Conservation (phyloP, 1,140 invertebrate genomes). For the Mycetomoellerius zeteki region DNA sequence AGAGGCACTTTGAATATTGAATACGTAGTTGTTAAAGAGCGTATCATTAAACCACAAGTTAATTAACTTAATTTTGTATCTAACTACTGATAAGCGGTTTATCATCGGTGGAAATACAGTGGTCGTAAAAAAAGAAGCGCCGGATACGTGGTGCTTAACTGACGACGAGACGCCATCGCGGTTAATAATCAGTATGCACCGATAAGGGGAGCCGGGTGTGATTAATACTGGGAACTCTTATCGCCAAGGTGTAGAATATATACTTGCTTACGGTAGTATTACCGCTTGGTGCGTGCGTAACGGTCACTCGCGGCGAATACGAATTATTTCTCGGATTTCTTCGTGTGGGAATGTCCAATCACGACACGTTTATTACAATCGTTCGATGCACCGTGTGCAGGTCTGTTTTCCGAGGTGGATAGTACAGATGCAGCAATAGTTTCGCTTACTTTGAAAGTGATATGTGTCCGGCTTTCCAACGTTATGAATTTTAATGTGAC, state of each 20-base stretch:
- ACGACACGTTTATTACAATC: conserved; percentile 42
- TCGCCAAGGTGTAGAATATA: conserved; percentile 63
- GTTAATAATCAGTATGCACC: conserved; percentile 67
- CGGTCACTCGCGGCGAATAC: conserved; percentile 56
- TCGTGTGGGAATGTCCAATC: conserved; percentile 46
- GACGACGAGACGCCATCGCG: conserved; percentile 27
- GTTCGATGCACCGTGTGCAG: not conserved
- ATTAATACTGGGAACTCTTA: conserved; percentile 70
- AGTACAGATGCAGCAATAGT: conserved; percentile 28
- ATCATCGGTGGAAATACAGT: not conserved
- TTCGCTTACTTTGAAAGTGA: conserved; percentile 37
- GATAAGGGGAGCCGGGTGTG: conserved; percentile 56
- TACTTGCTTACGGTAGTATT: conserved; percentile 39
- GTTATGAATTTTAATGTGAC: conserved; percentile 41
- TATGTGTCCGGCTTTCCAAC: not conserved
- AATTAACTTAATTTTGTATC: conserved; percentile 32
- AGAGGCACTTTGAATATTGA: conserved; percentile 5
- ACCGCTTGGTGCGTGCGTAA: conserved; percentile 23
- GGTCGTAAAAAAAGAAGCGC: conserved; percentile 1
- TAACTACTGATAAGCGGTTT: conserved; percentile 35
- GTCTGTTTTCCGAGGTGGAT: conserved; percentile 12
- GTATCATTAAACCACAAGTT: conserved; percentile 13
- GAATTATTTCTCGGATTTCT: conserved; percentile 61
- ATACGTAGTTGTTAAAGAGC: not conserved
- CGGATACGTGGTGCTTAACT: conserved; percentile 22